These are phyloP conservation scores for Sylvicola cinctus DNA, from an alignment of 2,888 invertebrate genomes.

Conservation along the genomic window DNA sequence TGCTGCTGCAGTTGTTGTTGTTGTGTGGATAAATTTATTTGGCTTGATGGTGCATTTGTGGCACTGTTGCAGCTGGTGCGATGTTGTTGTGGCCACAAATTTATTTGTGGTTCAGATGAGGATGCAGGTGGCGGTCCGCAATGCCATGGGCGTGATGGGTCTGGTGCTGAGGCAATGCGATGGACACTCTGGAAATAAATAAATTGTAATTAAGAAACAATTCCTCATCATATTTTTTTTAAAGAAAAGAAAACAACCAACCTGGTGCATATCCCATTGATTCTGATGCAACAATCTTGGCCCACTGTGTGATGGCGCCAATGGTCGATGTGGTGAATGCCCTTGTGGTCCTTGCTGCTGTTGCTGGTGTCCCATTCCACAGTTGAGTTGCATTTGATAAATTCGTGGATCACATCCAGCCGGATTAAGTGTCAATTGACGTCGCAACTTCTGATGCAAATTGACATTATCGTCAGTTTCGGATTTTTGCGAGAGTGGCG, in stretches of 20 bases:
- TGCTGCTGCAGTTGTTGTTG: constrained; percentile 19
- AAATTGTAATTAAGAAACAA: not conserved
- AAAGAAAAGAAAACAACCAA: constrained; percentile 3
- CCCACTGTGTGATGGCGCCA: constrained; percentile 11
- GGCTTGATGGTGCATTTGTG: too few species aligned
- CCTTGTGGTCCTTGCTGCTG: constrained; percentile 11
- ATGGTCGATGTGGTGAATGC: constrained; percentile 13
- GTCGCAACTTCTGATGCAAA: constrained; percentile 54
- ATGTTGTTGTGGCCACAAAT: constrained; percentile 26
- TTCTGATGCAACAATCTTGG: constrained; percentile 9
- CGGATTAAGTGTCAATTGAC: constrained; percentile 68
- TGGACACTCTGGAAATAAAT: constrained; percentile 32
- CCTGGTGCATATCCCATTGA: constrained; percentile 13
- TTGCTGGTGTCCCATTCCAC: constrained; percentile 10
- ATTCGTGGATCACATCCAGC: constrained; percentile 48
- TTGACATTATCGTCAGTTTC: constrained; percentile 27
- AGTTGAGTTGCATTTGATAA: constrained; percentile 20
- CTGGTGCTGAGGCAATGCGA: constrained; percentile 54
- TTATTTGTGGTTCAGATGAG: constrained; percentile 44
- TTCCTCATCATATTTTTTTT: not conserved
- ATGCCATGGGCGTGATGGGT: constrained; percentile 34
- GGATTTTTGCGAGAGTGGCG: constrained; percentile 9
- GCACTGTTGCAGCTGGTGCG: too few species aligned
- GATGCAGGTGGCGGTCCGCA: constrained; percentile 22
- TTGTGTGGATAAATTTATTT: constrained; percentile 32